These are phyloP conservation scores for Drosophila ercepeae DNA, from an alignment of 1,140 invertebrate species.

Conservation along the genomic window DNA sequence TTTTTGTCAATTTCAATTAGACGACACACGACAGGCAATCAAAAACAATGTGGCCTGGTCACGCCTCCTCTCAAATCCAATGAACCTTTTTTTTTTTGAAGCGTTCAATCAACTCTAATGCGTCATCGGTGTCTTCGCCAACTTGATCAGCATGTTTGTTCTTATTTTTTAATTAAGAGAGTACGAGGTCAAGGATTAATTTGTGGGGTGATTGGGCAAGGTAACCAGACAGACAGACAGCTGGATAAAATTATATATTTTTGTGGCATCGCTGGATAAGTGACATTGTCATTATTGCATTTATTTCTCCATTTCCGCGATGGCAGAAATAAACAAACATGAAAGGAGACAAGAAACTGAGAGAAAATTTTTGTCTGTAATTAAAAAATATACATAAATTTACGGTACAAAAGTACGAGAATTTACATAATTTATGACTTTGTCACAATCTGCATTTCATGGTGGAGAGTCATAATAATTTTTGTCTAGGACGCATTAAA, in stretches of 20 bases:
- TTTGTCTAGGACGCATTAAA: background rate
- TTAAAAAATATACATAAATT: constrained; percentile 62
- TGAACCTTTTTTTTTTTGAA: constrained; percentile 15
- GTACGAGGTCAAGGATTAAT: constrained; percentile 77
- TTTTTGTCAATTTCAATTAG: constrained; percentile 68
- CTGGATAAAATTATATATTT: constrained; percentile 8
- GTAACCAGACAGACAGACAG: background rate
- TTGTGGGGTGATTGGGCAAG: constrained; percentile 23
- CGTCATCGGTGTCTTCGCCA: constrained; percentile 30
- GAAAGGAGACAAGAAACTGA: background rate
- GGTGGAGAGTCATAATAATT: constrained; percentile 8
- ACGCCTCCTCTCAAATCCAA: constrained; percentile 33
- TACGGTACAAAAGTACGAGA: background rate
- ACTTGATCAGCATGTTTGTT: constrained; percentile 4
- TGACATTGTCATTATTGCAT: constrained; percentile 53
- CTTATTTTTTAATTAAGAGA: constrained; percentile 65
- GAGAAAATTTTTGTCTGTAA: constrained; percentile 21
- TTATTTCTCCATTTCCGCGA: constrained; percentile 54
- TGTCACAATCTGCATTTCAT: background rate
- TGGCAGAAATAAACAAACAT: constrained; percentile 6
- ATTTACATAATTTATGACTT: constrained; percentile 59
- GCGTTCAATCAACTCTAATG: constrained; percentile 57
- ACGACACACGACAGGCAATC: constrained; percentile 46
- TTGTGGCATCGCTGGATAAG: constrained; percentile 14
- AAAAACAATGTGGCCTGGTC: constrained; percentile 25